A percentile compares a stretch with the other conserved stretches of the same genome.
These are phyloP conservation scores for Tor tambroides DNA, from an alignment of 2,113 vertebrate species.

Conservation along the genomic window DNA sequence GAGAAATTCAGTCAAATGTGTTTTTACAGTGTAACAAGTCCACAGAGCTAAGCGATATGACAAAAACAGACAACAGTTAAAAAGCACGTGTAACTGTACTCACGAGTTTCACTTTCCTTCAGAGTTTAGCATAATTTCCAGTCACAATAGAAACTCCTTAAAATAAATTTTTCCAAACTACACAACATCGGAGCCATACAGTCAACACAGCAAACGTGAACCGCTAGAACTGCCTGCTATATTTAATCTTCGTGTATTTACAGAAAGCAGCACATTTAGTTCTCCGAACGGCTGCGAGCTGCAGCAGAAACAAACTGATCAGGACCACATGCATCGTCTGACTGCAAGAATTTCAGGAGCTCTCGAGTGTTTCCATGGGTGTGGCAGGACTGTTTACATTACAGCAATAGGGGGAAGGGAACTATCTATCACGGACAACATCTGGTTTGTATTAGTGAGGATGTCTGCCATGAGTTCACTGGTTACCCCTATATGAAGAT, in stretches of 20 bases:
- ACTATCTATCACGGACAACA: conserved; percentile 24
- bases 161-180: neutral
- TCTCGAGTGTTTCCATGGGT: conserved; percentile 44
- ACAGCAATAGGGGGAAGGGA: conserved; percentile 45
- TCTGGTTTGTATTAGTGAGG: conserved; percentile 47
- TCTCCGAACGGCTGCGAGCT: neutral
- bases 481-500: neutral
- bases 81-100: conserved; percentile 1
- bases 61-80: neutral
- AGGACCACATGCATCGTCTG: conserved; percentile 18
- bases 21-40: too few relatives aligned
- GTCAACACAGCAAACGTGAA: neutral
- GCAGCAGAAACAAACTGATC: neutral
- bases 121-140: neutral
- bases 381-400: conserved; percentile 61
- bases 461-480: neutral
- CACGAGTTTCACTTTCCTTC: neutral
- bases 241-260: neutral
- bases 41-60: neutral
- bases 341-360: conserved; percentile 51
- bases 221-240: neutral
- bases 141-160: neutral
- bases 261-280: neutral
- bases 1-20: too few relatives aligned
- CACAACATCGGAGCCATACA: neutral